phyloP scores from a whole-genome alignment of 2,888 invertebrate genomes.

The Hemistola chrysoprasaria region DNA sequence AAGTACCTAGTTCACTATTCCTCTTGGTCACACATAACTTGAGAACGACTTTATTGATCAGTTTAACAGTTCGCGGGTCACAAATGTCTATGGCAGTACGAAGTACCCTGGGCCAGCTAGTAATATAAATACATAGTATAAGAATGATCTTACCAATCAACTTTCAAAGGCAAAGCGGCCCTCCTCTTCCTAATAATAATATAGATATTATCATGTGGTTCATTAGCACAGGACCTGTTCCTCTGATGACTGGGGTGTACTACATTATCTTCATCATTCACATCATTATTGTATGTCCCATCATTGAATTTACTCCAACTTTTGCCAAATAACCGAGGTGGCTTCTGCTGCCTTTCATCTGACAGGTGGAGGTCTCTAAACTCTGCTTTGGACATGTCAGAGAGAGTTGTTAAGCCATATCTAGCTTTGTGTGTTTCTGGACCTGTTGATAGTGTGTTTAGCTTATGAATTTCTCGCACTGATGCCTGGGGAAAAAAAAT shows the following conservation, averaged over 20 bases:
- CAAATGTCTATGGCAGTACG: too few relatives aligned
- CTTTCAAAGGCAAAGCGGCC: conserved; percentile 64
- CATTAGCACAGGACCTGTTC: conserved; percentile 15
- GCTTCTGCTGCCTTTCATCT: conserved; percentile 53
- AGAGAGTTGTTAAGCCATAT: conserved; percentile 83
- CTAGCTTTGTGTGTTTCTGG: conserved; percentile 65
- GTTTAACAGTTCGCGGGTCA: too few relatives aligned
- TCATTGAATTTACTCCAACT: conserved; percentile 41
- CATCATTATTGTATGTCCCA: conserved; percentile 11
- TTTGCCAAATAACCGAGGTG: conserved; percentile 45
- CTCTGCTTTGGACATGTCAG: conserved; percentile 84
- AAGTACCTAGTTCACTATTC: too few relatives aligned
- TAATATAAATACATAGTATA: background rate
- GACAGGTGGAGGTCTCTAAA: conserved; percentile 76
- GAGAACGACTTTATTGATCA: too few relatives aligned
- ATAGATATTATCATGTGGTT: conserved; percentile 42
- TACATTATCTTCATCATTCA: conserved; percentile 13
- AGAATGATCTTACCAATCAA: conserved; percentile 78
- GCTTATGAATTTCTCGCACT: conserved; percentile 65
- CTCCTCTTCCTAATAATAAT: conserved; percentile 53
- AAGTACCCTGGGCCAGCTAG: too few relatives aligned
- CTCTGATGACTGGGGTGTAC: conserved; percentile 21
- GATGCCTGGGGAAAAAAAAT: conserved; percentile 72
- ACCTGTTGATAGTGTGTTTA: conserved; percentile 66
- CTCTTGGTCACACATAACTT: too few relatives aligned